These are phyloP conservation scores for Montipora foliosa DNA, from an alignment of 64 coral and sea anemone species.

Conservation along the genomic window DNA sequence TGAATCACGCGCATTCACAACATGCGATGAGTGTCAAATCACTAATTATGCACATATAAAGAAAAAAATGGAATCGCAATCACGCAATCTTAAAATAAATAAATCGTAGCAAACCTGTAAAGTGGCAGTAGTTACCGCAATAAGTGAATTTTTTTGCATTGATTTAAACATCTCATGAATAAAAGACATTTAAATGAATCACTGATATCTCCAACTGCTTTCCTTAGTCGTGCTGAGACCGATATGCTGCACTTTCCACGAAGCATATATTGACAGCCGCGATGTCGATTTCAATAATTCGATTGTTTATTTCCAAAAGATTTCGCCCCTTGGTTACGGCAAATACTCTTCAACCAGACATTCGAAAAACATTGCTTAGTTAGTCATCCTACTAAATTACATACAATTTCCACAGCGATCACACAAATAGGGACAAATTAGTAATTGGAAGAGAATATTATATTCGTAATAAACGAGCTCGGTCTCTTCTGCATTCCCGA, in stretches of 20 bases:
- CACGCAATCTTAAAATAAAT: not conserved
- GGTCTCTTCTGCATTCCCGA: too few relatives aligned
- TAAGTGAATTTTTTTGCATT: not conserved
- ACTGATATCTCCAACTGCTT: not conserved
- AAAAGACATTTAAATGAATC: conserved; percentile 8
- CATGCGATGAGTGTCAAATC: not conserved
- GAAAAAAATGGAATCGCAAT: not conserved
- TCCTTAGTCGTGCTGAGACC: not conserved
- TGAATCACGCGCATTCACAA: not conserved
- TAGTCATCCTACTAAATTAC: too few relatives aligned
- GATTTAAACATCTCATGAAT: not conserved
- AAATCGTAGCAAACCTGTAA: not conserved
- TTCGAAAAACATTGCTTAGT: too few relatives aligned
- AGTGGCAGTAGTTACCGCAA: not conserved
- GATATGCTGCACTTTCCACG: not conserved
- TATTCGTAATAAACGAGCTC: too few relatives aligned
- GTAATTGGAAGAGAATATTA: too few relatives aligned
- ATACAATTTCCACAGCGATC: too few relatives aligned
- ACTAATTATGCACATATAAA: not conserved
- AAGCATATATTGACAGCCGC: not conserved
- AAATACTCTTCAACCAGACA: too few relatives aligned
- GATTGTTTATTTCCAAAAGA: not conserved
- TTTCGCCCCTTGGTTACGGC: too few relatives aligned
- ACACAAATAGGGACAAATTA: too few relatives aligned
- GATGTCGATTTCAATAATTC: not conserved